These are phyloP conservation scores for Sarcophaga bullata DNA, from an alignment of 1,140 invertebrate species.

Conservation along the genomic window DNA sequence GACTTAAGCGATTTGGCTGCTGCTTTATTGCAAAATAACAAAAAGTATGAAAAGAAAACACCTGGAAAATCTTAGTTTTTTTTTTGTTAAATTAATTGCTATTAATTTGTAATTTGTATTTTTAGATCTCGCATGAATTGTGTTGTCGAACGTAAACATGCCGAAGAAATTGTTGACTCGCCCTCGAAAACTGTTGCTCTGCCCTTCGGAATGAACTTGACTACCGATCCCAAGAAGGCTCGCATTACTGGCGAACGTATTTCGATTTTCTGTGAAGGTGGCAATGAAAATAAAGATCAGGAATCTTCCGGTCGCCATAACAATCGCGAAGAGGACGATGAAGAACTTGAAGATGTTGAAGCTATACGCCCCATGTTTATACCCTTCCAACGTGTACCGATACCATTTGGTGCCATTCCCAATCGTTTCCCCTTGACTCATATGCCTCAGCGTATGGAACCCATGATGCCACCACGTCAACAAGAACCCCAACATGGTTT, in stretches of 20 bases:
- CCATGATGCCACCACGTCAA: slow-evolving; percentile 51
- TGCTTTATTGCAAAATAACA: slow-evolving; percentile 79
- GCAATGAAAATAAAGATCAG: slow-evolving; percentile 69
- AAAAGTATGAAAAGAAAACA: slow-evolving; percentile 67
- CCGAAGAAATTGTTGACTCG: slow-evolving; percentile 83
- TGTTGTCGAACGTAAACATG: slow-evolving; percentile 83
- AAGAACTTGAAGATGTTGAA: slow-evolving; percentile 59
- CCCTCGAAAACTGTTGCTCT: slow-evolving; percentile 73
- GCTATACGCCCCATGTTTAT: slow-evolving; percentile 63
- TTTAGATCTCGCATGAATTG: slow-evolving; percentile 82
- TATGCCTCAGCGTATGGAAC: slow-evolving; percentile 65
- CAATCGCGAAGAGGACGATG: slow-evolving; percentile 52
- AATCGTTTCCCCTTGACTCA: slow-evolving; percentile 63
- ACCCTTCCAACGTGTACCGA: slow-evolving; percentile 63
- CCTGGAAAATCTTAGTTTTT: neutral
- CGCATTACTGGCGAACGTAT: slow-evolving; percentile 84
- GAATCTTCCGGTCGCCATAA: slow-evolving; percentile 38
- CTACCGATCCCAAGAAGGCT: slow-evolving; percentile 77
- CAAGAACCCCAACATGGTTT: slow-evolving; percentile 48
- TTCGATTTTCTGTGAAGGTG: slow-evolving; percentile 86
- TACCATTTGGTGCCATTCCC: slow-evolving; percentile 63
- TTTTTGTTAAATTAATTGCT: neutral
- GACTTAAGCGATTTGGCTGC: slow-evolving; percentile 83
- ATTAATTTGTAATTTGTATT: neutral
- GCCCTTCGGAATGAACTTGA: slow-evolving; percentile 76